These are phyloP conservation scores for Nemurella pictetii DNA, from an alignment of 2,888 invertebrate species.

Conservation along the genomic window DNA sequence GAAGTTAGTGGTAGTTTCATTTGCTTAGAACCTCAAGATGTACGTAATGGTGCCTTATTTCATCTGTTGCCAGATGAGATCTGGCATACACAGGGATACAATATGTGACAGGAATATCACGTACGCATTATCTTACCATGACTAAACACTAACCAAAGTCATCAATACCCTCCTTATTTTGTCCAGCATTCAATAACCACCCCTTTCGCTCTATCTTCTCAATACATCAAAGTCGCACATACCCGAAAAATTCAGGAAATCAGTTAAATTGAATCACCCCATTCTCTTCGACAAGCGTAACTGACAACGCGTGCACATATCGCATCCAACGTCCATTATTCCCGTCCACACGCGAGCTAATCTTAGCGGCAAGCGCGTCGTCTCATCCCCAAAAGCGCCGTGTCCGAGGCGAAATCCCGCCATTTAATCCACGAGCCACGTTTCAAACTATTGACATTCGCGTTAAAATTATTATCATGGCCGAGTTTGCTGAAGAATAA, in stretches of 20 bases:
- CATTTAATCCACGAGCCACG: background rate
- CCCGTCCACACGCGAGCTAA: background rate
- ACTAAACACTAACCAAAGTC: background rate
- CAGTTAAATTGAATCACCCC: background rate
- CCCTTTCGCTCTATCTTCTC: background rate
- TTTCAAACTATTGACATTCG: background rate
- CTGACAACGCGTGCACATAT: background rate
- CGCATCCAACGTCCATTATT: background rate
- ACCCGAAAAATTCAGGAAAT: background rate
- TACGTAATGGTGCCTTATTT: too few species aligned
- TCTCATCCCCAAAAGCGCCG: background rate
- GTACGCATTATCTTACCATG: background rate
- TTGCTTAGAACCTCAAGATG: too few species aligned
- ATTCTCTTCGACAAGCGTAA: background rate
- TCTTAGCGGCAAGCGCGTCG: background rate
- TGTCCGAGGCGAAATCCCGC: background rate
- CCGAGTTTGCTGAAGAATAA: conserved; percentile 12
- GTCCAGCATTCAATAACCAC: background rate
- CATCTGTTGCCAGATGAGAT: too few species aligned
- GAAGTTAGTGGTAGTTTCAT: too few species aligned
- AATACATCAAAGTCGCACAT: background rate
- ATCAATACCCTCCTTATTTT: background rate
- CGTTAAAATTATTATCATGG: background rate
- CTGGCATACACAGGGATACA: too few species aligned
- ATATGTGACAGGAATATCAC: too few species aligned